Base-by-base conservation (phyloP, 2,113 vertebrate genomes). In the Panthera leo region DNA sequence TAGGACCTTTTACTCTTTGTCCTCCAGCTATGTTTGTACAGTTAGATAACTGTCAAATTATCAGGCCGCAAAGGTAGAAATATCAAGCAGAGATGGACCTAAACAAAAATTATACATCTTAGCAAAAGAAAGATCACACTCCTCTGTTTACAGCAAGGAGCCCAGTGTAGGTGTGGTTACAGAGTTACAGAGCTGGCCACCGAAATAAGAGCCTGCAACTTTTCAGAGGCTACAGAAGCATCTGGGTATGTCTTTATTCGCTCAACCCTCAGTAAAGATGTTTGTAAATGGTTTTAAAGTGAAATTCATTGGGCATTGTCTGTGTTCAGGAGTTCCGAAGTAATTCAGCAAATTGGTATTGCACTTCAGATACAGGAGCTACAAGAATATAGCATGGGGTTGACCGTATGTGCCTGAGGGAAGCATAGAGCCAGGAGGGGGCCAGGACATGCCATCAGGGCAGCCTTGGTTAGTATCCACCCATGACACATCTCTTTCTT, bases 1-100 rank as follows among this genome's bases (percentile, higher is more conserved):
- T 86, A 27, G 94, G n/a, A 61, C 80, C 68, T 96, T 92, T 90
- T 76, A 27, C 94, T 53, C 82, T 61, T 14, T 68, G 27, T 94
- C 75, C 95, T 82, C 90, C 71, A 65, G 91, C 85, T 96, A 10
- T 75, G 51, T 96, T 76, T 84, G 94, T 75, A 85, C 65, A 10
- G 84, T 76, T 70, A 45, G 87, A 85, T 42, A 29, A 14, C 0
- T 48, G 7, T 87, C 92, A 42, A 95, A 97, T 84, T 5, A 89
- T 31, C 18, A 48, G 14, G 65, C 73, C 0, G 75, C 4, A 75
- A 13, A 82, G 29, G 91, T 10, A 8, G 95, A 29, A 71, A 55
- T 23, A 34, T 2, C 31, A 45, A 65, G 65, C 82, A 75, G 51
- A 13, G 70, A 68, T 18, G 75, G 29, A 0, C 89, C 73, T 65